Evolutionary conservation across 2,797 vertebrate species (phyloP), one percentile per base, ranked within the genome.

Genomic region (Clarias platycephalus): DNA sequence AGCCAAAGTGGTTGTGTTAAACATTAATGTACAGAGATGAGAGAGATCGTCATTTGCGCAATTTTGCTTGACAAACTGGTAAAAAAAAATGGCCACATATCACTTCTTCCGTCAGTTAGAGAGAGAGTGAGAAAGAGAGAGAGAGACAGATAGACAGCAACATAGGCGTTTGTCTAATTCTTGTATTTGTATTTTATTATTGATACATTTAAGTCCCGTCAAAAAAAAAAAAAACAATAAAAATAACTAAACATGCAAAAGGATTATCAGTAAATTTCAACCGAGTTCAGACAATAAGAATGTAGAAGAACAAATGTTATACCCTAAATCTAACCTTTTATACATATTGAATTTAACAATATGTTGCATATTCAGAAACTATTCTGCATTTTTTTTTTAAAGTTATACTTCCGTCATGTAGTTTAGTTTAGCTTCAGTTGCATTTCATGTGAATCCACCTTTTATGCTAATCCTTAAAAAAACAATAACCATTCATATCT

Each of bases 11-110:
- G 12, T n/a, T 93, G 93, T 94, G 92, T 92, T 91, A 87, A 85
- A 82, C 88, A 88, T 91, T 92, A 90, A 90, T 89, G 90, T 78
- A 79, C 90, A 90, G 89, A 91, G 89, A 88, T 87, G 87, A 90
- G 76, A 90, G 88, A 93, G 92, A 94, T 93, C 92, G 90, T 87
- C 89, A 89, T 84, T 93, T 93, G 90, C 89, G 4, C 9, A 74
- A 60, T 77, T 77, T 60, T 2, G 85, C 85, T 40, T 95, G 94
- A 94, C 93, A 94, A 89, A 80, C 84, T 80, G 93, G 89, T 94
- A 91, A 94, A 90, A 94, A n/a, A 91, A 92, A 93, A 93, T 80
- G 84, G 79, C 75, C 83, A 82, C 80, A 87, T 81, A 82, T 86
- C 72, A 55, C 71, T 31, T 82, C 37, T 68, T 79, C 53, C 4